phyloP scores from a whole-genome alignment of 2,888 invertebrate species.

The Malthinus flaveolus region DNA sequence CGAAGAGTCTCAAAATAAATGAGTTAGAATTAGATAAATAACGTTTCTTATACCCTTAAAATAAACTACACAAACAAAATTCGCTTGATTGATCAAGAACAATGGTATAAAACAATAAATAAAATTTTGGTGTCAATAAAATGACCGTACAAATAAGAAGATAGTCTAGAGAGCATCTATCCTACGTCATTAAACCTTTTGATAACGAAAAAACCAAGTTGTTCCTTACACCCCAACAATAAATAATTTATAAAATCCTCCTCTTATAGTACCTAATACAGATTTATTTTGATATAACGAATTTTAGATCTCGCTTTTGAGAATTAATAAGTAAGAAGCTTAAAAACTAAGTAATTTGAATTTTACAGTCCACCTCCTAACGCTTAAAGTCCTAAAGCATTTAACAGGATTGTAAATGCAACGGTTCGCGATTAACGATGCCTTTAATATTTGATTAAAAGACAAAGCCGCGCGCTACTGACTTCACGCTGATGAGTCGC shows the following conservation, averaged over 20 bases:
- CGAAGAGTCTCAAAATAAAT: no score
- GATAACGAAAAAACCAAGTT: background rate
- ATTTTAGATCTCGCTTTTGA: no score
- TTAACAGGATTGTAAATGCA: slow-evolving; percentile 28
- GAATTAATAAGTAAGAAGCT: slow-evolving; percentile 4
- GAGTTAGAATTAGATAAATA: no score
- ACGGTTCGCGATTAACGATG: slow-evolving; percentile 25
- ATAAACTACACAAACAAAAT: no score
- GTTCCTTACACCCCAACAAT: background rate
- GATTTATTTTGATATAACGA: background rate
- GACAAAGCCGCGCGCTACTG: slow-evolving; percentile 26
- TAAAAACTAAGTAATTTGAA: slow-evolving; percentile 22
- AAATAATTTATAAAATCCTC: slow-evolving; percentile 3
- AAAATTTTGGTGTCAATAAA: no score
- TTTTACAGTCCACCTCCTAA: slow-evolving; percentile 23
- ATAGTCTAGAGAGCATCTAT: background rate
- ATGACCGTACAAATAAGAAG: no score
- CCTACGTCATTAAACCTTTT: slow-evolving; percentile 6
- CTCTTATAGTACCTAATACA: no score
- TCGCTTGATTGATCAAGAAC: no score
- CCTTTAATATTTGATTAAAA: slow-evolving; percentile 32
- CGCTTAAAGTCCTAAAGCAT: slow-evolving; percentile 24
- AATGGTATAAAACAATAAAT: no score
- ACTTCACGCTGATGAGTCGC: slow-evolving; percentile 29
- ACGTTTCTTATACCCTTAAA: no score